Evolutionary conservation across 2,888 invertebrate genomes (phyloP).

Genomic region (Pseudanteris insignis): DNA sequence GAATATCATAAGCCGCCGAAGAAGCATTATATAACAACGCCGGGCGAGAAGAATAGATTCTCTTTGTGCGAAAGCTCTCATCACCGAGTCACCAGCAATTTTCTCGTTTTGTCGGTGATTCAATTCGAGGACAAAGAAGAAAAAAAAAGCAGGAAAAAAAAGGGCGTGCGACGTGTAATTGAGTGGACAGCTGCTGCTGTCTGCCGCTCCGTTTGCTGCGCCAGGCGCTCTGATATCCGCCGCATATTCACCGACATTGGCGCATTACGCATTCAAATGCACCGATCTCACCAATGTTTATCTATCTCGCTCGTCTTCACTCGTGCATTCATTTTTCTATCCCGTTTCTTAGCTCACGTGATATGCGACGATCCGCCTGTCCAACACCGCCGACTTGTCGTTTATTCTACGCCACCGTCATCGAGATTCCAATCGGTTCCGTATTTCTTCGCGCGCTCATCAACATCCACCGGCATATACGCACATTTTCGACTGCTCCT

Average conservation of each 20-base stretch:
- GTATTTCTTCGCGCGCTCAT: too few species aligned
- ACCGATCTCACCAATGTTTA: slow-evolving; percentile 14
- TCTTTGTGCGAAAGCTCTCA: slow-evolving; percentile 27
- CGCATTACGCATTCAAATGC: slow-evolving; percentile 37
- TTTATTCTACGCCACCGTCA: too few species aligned
- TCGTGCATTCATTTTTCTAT: slow-evolving; percentile 31
- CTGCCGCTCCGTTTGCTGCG: slow-evolving; percentile 1
- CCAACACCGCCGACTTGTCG: too few species aligned
- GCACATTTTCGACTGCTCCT: too few species aligned
- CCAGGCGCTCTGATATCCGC: slow-evolving; percentile 21
- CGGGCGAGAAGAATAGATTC: slow-evolving; percentile 8
- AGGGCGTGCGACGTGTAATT: slow-evolving; percentile 22
- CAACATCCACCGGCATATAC: too few species aligned
- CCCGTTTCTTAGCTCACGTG: slow-evolving; percentile 13
- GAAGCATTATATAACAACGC: too few species aligned
- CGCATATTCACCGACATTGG: slow-evolving; percentile 30
- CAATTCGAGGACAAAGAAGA: slow-evolving; percentile 14
- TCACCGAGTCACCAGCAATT: slow-evolving; percentile 19
- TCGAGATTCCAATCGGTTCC: too few species aligned
- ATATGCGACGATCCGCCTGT: too few species aligned
- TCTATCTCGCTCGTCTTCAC: slow-evolving; percentile 26
- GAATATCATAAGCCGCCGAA: too few species aligned
- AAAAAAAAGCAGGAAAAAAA: too few species aligned
- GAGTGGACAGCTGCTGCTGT: slow-evolving; percentile 26
- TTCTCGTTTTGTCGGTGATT: slow-evolving; percentile 26